Evolutionary conservation across 1,140 invertebrate species (phyloP).

Genomic region (Thaumatotibia leucotreta): DNA sequence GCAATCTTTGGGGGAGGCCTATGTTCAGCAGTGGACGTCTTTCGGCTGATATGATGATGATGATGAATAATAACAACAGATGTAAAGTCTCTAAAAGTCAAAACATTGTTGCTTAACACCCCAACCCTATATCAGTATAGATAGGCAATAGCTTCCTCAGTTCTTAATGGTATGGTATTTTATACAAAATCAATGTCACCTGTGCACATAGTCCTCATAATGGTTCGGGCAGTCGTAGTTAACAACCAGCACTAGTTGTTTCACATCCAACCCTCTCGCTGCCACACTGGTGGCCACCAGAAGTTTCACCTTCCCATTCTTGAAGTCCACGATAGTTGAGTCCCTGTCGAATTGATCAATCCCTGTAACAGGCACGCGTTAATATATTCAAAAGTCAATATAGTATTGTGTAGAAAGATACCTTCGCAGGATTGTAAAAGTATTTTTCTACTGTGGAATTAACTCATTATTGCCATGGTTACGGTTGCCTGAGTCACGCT

Average conservation of each 20-base stretch:
- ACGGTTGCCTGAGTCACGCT: too few species aligned
- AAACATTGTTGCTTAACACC: too few species aligned
- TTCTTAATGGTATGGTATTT: too few species aligned
- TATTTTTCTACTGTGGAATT: not conserved
- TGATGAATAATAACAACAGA: too few species aligned
- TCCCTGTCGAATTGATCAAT: constrained; percentile 99
- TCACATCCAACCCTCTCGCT: constrained; percentile 97
- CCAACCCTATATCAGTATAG: too few species aligned
- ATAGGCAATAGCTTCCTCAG: too few species aligned
- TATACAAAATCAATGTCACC: too few species aligned
- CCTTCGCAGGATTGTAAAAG: not conserved
- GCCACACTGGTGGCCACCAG: constrained; percentile 97
- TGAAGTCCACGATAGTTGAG: constrained; percentile 98
- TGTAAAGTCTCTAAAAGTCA: too few species aligned
- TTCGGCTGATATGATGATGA: too few species aligned
- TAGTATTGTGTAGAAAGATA: not conserved
- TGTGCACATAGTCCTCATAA: constrained; percentile 99
- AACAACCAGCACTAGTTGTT: constrained; percentile 97
- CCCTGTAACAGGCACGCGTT: constrained; percentile 70
- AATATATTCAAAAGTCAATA: constrained; percentile 51
- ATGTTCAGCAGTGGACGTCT: too few species aligned
- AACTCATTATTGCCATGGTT: too few species aligned
- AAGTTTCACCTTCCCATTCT: constrained; percentile 91
- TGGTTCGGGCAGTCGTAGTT: constrained; percentile 99
- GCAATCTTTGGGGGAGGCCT: too few species aligned